Base-by-base conservation (phyloP, 1,140 invertebrate species). In the Drosophila punjabiensis region DNA sequence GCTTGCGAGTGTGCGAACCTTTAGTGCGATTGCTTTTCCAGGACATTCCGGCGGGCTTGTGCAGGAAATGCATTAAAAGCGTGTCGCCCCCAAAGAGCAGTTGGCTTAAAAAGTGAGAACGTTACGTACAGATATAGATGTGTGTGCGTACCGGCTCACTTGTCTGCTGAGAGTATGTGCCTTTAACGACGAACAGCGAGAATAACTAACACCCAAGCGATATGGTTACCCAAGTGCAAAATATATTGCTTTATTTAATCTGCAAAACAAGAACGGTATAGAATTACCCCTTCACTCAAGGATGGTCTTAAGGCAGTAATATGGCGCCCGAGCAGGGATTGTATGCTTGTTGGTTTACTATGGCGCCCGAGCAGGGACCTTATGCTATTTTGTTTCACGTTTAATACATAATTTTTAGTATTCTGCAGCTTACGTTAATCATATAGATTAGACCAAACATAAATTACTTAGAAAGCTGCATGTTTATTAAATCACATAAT, bases 61-160 rank as follows among this genome's bases (percentile, higher is more conserved):
- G 35, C 76, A 80, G 78, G 78, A 86, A 85, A 63, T 81, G 78
- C 82, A 85, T 86, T 86, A 86, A 85, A 68, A 73, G 82, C 64
- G 76, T 60, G 61, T 64, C 60, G 77, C 66, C 82, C 79, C 62
- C 73, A 67, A 74, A 82, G 55, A 64, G 45, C 69, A 43, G 59
- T 62, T 75, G 55, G 35, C 62, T 48, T 35, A 71, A 55, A 56
- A 52, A 55, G 48, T 67, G 68, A 68, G 60, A 47, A 35, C 47
- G 30, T 45, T 35, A 24, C 37, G 20, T 63, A 45, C 35, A 55
- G 43, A 30, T 48, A 41, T 58, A 30, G 20, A 35, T 50, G 55
- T 52, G 30, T 14, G 32, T 16, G 33, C n/a, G n/a, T 20, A 6
- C 14, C n/a, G 24, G 39, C 45, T 64, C 43, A 76, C 70, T 66